Evolutionary conservation across 2,113 vertebrate genomes (phyloP), one percentile per base, ranked within the genome.

Genomic region (Platichthys flesus): DNA sequence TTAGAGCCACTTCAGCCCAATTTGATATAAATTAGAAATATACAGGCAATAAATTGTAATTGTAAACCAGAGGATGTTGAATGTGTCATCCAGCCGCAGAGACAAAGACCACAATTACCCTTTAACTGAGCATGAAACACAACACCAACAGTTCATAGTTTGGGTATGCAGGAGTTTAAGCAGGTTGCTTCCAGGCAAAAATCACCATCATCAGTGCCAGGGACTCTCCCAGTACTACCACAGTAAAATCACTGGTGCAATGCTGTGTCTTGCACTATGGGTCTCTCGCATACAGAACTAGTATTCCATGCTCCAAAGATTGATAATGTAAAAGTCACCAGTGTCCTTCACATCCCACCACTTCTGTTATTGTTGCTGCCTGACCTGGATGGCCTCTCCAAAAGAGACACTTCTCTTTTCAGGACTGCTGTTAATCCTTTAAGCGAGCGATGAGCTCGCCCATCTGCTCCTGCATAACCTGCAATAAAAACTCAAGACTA

Each of bases 381-480:
- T 88, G 62, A 87, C 76, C 75, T 74, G 2, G 15, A 59, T 71
- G 75, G 45, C 71, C 86, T 73, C 62, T 84, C 75, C 69, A 84
- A 83, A 87, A 91, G 66, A 82, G 24, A 84, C 72, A 72, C 62
- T 85, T 67, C 87, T 69, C 69, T 85, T 68, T 78, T 61, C 79
- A 81, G 68, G 85, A 85, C 55, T 76, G 81, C 52, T 78, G 81
- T 67, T 92, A 85, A 85, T 89, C 84, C 83, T 89, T 69, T 76
- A 79, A 79, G 45, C 84, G 75, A 84, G 72, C 67, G 51, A 81
- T 77, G 67, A 86, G 81, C 62, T 69, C 81, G 47, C 82, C 81
- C 60, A 79, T 79, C 75, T 87, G 84, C 69, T 84, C 76, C 55
- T 66, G 52, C 40, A 79, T 80, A 72, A 75, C 62, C 61, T 79